phyloP scores from a whole-genome alignment of 2,113 vertebrate genomes.

The Ptilonorhynchus violaceus region DNA sequence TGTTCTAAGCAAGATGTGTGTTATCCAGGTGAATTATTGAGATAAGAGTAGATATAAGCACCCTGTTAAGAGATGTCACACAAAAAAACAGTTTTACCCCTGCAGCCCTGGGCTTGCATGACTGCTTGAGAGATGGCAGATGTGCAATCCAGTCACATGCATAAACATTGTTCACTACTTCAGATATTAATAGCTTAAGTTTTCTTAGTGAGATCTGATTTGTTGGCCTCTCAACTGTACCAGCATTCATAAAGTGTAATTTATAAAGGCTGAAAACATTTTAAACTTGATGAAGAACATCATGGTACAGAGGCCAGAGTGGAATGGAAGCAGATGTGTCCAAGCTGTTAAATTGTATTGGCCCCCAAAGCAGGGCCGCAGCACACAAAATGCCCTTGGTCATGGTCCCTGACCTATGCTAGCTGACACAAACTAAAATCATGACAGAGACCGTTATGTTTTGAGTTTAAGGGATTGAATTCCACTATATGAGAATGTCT shows the following conservation, averaged over 20 bases:
- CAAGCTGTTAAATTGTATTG: background rate
- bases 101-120: background rate
- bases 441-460: background rate
- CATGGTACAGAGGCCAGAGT: background rate
- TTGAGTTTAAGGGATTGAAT: background rate
- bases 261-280: background rate
- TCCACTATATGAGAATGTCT: background rate
- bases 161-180: background rate
- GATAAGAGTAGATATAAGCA: background rate
- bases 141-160: background rate
- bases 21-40: background rate
- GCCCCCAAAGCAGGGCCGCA: background rate
- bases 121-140: background rate
- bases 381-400: background rate
- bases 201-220: background rate
- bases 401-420: background rate
- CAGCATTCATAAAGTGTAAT: background rate
- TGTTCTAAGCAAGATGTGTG: background rate
- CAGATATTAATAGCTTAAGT: background rate
- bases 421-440: background rate
- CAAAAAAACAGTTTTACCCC: background rate
- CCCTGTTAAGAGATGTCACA: background rate
- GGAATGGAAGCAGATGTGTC: background rate
- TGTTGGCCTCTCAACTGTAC: background rate
- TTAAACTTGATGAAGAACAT: background rate